phyloP scores from a whole-genome alignment of 2,797 vertebrate species.

The Acipenser oxyrinchus region DNA sequence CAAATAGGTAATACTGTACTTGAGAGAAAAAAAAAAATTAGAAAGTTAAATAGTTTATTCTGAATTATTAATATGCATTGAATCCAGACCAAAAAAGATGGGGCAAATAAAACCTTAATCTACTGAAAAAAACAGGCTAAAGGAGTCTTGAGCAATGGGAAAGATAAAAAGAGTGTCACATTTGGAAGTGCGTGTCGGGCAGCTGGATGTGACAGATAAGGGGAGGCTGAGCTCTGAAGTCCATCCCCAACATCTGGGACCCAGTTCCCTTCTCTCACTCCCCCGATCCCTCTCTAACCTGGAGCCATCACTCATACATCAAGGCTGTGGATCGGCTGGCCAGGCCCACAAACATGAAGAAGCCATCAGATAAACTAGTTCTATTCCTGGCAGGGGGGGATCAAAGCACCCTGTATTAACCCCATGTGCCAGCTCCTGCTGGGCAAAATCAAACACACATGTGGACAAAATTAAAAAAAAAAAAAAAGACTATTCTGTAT shows the following conservation, averaged over 20 bases:
- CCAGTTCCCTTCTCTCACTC: conserved; percentile 43
- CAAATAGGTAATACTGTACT: too few relatives aligned
- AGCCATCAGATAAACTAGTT: conserved; percentile 65
- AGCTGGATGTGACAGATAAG: conserved; percentile 38
- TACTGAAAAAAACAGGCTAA: conserved; percentile 9
- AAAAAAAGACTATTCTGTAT: conserved; percentile 29
- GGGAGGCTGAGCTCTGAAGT: conserved; percentile 36
- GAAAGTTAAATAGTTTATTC: too few relatives aligned
- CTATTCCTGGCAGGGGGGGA: conserved; percentile 57
- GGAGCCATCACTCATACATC: conserved; percentile 54
- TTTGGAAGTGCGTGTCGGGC: conserved; percentile 23
- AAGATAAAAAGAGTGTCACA: conserved; percentile 12
- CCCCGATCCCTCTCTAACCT: conserved; percentile 31
- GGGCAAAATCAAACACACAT: conserved; percentile 60
- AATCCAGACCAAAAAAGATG: background rate
- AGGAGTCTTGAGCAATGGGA: background rate
- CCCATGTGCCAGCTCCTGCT: conserved; percentile 55
- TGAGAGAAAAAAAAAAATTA: too few relatives aligned
- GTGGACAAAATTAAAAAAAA: conserved; percentile 52
- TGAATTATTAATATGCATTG: too few relatives aligned
- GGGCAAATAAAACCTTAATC: background rate
- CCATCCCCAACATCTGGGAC: conserved; percentile 55
- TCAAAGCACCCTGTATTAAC: conserved; percentile 57
- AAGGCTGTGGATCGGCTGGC: conserved; percentile 50
- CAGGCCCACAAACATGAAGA: conserved; percentile 44